Percentiles rank a stretch among this genome's conserved stretches.
Conservation (phyloP, 2,797 vertebrate species). For the Paramormyrops hopkinsi region DNA sequence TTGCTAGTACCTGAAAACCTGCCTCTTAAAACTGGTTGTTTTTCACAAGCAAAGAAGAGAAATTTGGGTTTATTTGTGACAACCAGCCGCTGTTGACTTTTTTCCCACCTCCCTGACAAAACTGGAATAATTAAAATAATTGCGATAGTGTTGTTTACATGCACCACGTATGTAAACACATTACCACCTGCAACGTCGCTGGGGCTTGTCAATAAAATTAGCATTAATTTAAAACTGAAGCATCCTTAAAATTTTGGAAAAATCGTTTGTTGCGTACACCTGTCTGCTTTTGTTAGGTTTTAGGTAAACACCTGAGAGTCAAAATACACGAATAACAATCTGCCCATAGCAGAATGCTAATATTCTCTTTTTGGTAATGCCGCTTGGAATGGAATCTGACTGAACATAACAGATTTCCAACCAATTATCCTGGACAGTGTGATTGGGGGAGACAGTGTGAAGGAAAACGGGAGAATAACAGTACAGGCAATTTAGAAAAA, state of each 20-base stretch:
- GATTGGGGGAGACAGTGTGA: not conserved
- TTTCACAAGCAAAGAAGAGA: not conserved
- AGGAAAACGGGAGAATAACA: not conserved
- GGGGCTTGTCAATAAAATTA: not conserved
- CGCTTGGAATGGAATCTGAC: not conserved
- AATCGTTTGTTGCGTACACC: not conserved
- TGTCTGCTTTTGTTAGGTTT: conserved; percentile 2
- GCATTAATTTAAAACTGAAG: conserved; percentile 3
- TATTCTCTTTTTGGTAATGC: not conserved
- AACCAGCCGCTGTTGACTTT: not conserved
- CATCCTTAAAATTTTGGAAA: not conserved
- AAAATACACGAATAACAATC: not conserved
- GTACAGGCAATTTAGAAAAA: not conserved
- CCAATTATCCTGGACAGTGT: not conserved
- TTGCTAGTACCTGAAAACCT: not conserved
- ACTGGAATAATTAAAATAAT: conserved; percentile 14
- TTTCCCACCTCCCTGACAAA: conserved; percentile 11
- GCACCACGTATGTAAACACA: not conserved
- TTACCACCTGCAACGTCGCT: not conserved
- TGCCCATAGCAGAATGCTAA: not conserved
- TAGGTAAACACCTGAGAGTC: not conserved
- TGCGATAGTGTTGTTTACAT: not conserved
- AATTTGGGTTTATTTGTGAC: not conserved
- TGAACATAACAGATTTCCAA: not conserved
- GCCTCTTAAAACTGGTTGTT: not conserved